Evolutionary conservation across 2,113 vertebrate genomes (phyloP).

Genomic region (Oriolus oriolus): DNA sequence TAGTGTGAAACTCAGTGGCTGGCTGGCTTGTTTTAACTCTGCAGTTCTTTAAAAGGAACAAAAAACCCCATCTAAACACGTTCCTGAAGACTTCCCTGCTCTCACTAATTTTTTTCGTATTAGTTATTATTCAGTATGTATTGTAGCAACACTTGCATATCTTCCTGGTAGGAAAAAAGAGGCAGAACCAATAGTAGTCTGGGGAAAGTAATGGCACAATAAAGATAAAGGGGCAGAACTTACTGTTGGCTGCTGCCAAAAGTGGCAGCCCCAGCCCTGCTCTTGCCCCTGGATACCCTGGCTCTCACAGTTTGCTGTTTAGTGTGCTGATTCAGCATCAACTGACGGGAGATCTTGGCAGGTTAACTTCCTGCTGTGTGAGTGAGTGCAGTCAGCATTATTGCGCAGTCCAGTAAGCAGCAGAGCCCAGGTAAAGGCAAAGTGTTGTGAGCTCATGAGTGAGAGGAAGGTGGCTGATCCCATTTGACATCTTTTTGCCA

Average conservation of each 20-base stretch:
- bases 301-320: neutral
- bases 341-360: neutral
- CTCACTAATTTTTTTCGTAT: accelerated
- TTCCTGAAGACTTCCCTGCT: neutral
- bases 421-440: neutral
- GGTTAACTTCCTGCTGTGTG: neutral
- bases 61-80: accelerated
- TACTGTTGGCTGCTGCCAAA: neutral
- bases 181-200: neutral
- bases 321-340: neutral
- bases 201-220: neutral
- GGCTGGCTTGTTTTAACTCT: neutral
- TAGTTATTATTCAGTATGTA: neutral
- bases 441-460: accelerated
- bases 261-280: neutral
- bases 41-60: neutral
- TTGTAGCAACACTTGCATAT: neutral
- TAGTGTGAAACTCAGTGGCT: neutral
- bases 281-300: neutral
- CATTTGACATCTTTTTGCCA: neutral
- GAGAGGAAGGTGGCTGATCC: neutral
- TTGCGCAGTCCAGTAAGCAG: neutral
- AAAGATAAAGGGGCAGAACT: neutral
- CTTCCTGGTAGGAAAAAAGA: neutral
- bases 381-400: neutral